A percentile compares a stretch with the other conserved stretches of the same genome.
Evolutionary conservation across 2,797 vertebrate species (phyloP).

Genomic region (Danionella dracula): DNA sequence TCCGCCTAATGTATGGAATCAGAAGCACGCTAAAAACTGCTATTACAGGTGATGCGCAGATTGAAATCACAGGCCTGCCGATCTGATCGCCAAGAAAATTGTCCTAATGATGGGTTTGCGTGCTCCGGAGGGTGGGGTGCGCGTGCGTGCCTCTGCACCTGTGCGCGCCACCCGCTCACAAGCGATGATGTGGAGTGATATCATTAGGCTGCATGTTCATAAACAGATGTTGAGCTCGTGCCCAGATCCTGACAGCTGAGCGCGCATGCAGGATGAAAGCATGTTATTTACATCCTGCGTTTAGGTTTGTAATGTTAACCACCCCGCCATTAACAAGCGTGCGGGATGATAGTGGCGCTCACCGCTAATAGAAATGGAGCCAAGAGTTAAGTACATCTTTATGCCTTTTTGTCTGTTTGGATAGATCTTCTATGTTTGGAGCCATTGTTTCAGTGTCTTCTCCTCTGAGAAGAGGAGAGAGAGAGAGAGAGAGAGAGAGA

Average conservation of each 20-base stretch:
- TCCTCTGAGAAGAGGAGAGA: constrained; percentile 46
- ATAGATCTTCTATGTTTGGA: constrained; percentile 49
- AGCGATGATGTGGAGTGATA: constrained; percentile 99
- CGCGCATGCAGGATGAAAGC: constrained; percentile 91
- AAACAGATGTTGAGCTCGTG: constrained; percentile 99
- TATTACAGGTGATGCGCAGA: constrained; percentile 99
- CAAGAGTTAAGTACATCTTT: constrained; percentile 86
- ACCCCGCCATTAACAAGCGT: constrained; percentile 91
- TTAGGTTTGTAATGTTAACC: constrained; percentile 99
- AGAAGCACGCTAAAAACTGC: constrained; percentile 98
- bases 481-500: background rate
- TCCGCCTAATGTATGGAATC: constrained; percentile 99
- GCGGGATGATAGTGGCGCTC: constrained; percentile 72
- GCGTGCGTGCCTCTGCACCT: constrained; percentile 91
- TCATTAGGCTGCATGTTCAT: constrained; percentile 99
- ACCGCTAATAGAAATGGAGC: constrained; percentile 91
- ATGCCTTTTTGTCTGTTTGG: constrained; percentile 65
- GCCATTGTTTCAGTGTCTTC: constrained; percentile 48
- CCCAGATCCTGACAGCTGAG: constrained; percentile 99
- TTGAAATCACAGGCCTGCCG: constrained; percentile 99
- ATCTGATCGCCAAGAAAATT: constrained; percentile 89
- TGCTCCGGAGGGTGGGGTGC: constrained; percentile 56
- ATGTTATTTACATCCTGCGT: constrained; percentile 99
- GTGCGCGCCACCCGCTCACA: constrained; percentile 86
- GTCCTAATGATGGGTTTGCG: constrained; percentile 99